These are phyloP conservation scores for Thunnus thynnus DNA, from an alignment of 2,113 vertebrate genomes.

Conservation along the genomic window DNA sequence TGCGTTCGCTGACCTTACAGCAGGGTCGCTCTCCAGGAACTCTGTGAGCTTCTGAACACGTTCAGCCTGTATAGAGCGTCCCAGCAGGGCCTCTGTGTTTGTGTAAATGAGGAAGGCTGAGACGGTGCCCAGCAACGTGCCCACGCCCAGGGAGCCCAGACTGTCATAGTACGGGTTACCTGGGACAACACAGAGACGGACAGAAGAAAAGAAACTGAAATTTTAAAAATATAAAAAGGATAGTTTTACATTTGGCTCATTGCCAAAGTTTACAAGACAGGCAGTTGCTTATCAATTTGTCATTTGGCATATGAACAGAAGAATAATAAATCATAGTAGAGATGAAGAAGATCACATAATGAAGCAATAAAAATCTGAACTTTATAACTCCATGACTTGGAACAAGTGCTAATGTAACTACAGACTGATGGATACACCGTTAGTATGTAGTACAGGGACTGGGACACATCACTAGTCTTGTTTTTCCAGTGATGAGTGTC, in stretches of 20 bases:
- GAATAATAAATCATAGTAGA: background rate
- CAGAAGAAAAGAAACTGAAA: too few relatives aligned
- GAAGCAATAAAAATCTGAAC: background rate
- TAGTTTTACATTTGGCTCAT: too few relatives aligned
- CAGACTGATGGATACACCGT: too few relatives aligned
- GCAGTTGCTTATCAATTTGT: background rate
- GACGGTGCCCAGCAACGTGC: constrained; percentile 92
- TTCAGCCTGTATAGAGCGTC: constrained; percentile 94
- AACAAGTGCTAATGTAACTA: background rate
- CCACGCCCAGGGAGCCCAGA: constrained; percentile 94
- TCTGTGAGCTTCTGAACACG: constrained; percentile 95
- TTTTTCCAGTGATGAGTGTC: too few relatives aligned
- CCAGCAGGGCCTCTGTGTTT: constrained; percentile 96
- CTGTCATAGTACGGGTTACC: constrained; percentile 95
- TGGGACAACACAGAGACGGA: constrained; percentile 29
- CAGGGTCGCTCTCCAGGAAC: constrained; percentile 95
- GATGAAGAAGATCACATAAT: background rate
- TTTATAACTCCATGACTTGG: background rate
- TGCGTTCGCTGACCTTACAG: constrained; percentile 89
- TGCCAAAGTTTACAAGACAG: background rate
- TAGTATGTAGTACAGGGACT: too few relatives aligned
- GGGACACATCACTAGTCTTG: too few relatives aligned
- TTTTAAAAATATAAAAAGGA: background rate
- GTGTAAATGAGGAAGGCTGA: constrained; percentile 98
- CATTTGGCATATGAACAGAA: background rate